Evolutionary conservation across 2,113 vertebrate species (phyloP), one percentile per base, ranked within the genome.

Genomic region (Pollachius pollachius): DNA sequence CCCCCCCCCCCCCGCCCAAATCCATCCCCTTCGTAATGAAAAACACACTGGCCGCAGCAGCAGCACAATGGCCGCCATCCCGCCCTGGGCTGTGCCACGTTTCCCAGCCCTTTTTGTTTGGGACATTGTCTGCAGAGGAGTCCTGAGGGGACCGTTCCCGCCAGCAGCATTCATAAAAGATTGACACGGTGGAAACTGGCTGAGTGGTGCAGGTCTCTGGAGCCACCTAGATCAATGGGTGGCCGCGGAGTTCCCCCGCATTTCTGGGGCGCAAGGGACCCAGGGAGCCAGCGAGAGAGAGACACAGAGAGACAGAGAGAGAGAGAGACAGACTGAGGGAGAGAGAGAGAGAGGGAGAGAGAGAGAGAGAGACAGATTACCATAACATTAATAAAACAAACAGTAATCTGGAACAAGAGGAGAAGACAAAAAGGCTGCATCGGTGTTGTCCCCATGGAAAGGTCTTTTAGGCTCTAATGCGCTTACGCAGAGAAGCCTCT

Each of bases 351-450:
- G 68, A 52, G 69, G 77, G 74, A 70, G 65, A 80, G 74, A 58
- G 71, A 82, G 81, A 77, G 82, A 77, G 65, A 65, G 72, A 78
- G 76, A 62, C 68, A 65, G 81, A 89, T 89, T 89, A 89, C 74
- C 87, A 85, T 88, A 81, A 69, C 84, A 89, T 89, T 89, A 87
- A 88, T 86, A 89, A 89, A 89, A 84, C 83, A 87, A 84, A 85
- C 74, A 76, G 74, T 85, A 89, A 89, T 89, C 84, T 82, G 80
- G 81, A 85, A 86, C 86, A 86, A 85, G 81, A 81, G 78, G 77
- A 78, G 66, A 84, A 85, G 82, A 88, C 89, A 90, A 88, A 90
- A 80, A 84, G 72, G 75, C 75, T 76, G 81, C 67, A 79, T 84
- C 80, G 72, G 16, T 84, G 84, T 83, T 84, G 77, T 73, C 78